Evolutionary conservation across 2,113 vertebrate species (phyloP).

Genomic region (Argyrosomus japonicus): DNA sequence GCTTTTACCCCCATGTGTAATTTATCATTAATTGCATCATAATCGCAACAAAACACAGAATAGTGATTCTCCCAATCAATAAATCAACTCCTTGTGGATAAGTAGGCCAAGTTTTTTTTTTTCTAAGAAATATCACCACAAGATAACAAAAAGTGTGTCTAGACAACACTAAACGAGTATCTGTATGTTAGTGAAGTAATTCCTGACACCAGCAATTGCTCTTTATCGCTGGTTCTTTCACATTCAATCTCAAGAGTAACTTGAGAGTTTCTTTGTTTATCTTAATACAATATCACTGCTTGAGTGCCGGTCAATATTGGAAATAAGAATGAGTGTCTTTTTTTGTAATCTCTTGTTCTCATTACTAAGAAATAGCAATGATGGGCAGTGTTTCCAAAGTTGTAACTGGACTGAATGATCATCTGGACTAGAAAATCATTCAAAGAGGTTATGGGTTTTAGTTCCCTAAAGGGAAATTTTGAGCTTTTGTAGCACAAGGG

Average conservation of each 20-base stretch:
- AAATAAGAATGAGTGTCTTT: neutral
- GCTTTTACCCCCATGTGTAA: neutral
- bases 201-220: constrained; percentile 71
- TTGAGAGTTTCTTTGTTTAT: constrained; percentile 53
- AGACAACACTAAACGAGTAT: neutral
- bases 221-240: constrained; percentile 61
- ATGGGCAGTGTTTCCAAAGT: neutral
- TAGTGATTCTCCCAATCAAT: neutral
- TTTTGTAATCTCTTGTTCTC: constrained; percentile 11
- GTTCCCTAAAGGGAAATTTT: constrained; percentile 14
- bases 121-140: neutral
- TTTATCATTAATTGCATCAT: neutral
- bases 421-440: constrained; percentile 18
- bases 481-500: constrained; percentile 61
- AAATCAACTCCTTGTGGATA: constrained; percentile 1
- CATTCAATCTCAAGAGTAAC: constrained; percentile 56
- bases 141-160: neutral
- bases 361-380: neutral
- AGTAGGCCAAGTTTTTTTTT: neutral
- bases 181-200: constrained; percentile 26
- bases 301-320: constrained; percentile 6
- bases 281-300: constrained; percentile 43
- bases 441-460: constrained; percentile 2
- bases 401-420: neutral
- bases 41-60: neutral